A percentile compares a stretch with the other conserved stretches of the same genome.
Conservation (phyloP, 2,113 vertebrate species). For the Hymenochirus boettgeri region DNA sequence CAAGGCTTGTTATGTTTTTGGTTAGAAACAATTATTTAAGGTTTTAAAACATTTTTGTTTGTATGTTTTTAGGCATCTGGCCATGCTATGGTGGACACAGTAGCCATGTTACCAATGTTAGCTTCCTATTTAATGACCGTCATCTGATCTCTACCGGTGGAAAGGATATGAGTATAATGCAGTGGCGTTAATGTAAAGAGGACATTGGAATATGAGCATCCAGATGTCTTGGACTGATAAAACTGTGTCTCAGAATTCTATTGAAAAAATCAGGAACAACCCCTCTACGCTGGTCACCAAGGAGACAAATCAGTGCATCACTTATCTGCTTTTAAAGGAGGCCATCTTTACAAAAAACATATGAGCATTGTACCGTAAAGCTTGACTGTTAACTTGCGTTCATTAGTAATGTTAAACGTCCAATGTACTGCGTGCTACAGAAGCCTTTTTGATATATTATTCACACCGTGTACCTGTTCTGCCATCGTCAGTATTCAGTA, state of each 20-base stretch:
- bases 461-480: background rate
- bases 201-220: background rate
- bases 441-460: conserved; percentile 2
- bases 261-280: conserved; percentile 33
- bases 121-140: conserved; percentile 86
- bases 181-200: conserved; percentile 86
- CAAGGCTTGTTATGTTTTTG: background rate
- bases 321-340: background rate
- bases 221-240: conserved; percentile 9
- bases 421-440: conserved; percentile 9
- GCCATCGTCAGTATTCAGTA: conserved; percentile 26
- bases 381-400: conserved; percentile 12
- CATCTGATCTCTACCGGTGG: conserved; percentile 93
- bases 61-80: conserved; percentile 75
- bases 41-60: background rate
- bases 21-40: background rate
- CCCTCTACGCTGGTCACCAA: background rate
- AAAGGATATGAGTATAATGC: conserved; percentile 97
- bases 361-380: conserved; percentile 4
- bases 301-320: background rate
- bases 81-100: conserved; percentile 89
- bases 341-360: conserved; percentile 3
- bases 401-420: conserved; percentile 1
- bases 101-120: conserved; percentile 96
- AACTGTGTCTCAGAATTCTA: background rate